Conservation (phyloP, 1,140 invertebrate species). For the Dryas iulia region DNA sequence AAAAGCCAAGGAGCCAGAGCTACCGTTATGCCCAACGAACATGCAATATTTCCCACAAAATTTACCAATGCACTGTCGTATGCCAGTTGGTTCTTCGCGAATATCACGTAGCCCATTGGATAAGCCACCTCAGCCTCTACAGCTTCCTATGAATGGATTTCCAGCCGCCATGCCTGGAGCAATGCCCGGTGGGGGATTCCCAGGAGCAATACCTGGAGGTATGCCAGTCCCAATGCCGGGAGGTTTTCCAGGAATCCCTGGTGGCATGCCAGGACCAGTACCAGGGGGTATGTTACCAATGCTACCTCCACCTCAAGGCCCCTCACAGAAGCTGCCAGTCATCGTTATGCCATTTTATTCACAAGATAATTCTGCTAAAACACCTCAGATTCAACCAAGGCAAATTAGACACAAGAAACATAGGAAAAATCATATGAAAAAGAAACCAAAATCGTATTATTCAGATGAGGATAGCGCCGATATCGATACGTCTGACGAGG, state of each 20-base stretch:
- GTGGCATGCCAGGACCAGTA: constrained; percentile 9
- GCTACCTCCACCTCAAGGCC: constrained; percentile 33
- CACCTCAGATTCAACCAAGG: constrained; percentile 13
- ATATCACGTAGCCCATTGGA: constrained; percentile 38
- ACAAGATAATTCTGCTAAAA: constrained; percentile 48
- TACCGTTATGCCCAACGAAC: constrained; percentile 63
- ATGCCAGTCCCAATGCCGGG: constrained; percentile 29
- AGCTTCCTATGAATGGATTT: constrained; percentile 33
- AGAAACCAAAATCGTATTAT: constrained; percentile 21
- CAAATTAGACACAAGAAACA: constrained; percentile 18
- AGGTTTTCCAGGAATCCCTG: constrained; percentile 23
- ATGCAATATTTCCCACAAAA: constrained; percentile 64
- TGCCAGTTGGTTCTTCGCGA: constrained; percentile 43
- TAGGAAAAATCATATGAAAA: constrained; percentile 27
- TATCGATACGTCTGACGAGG: constrained; percentile 41
- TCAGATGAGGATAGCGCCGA: constrained; percentile 36
- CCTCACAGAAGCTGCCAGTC: constrained; percentile 65
- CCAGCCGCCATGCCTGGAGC: constrained; percentile 18
- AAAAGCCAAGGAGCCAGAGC: constrained; percentile 39
- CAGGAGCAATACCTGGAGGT: constrained; percentile 23
- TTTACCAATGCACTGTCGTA: constrained; percentile 68
- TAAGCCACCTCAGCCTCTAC: constrained; percentile 18
- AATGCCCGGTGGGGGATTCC: constrained; percentile 12
- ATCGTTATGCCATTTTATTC: constrained; percentile 74
- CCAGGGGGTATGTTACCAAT: constrained; percentile 43